Evolutionary conservation across 2,888 invertebrate species (phyloP), one percentile per base, ranked within the genome.

Genomic region (Hymenopus coronatus): DNA sequence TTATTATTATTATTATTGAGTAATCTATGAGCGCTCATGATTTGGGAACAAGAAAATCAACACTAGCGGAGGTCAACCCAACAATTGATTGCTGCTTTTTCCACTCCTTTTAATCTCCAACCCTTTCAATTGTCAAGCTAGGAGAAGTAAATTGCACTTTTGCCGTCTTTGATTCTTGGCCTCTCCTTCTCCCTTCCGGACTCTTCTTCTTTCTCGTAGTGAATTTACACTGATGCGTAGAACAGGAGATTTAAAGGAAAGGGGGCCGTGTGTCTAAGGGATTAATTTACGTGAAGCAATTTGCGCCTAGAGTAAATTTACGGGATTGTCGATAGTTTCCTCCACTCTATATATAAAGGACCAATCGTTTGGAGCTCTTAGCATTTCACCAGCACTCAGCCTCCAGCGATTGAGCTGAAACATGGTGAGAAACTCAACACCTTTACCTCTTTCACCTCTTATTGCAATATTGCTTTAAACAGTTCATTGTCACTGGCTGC

Each of bases 211-310:
- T 85, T 85, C 27, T 54, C 28, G 27, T n/a, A 30, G 81, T 30
- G 86, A 70, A 86, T 86, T 81, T 86, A 86, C 81, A 81, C 86
- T 20, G 82, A 33, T 87, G 87, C 14, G 40, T 27, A 40, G 82
- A n/a, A 82, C 30, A n/a, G 40, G 82, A 87, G 87, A 87, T 87
- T 87, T 87, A 87, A 82, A 82, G 84, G 33, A 84, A 30, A n/a
- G 84, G 46, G 81, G 12, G 40, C 40, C 40, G 87, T 81, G 87
- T 20, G 54, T 28, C 87, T 87, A 1, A 8, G 12, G 82, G 82
- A 82, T 87, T 87, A 87, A 87, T 87, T 87, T 87, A 87, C 82
- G 82, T 82, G 87, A 82, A 87, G 54, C 87, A 87, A 87, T 87
- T 87, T 87, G 87, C 33, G 46, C 87, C 82, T 82, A 25, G 28